Conservation (phyloP, 2,888 invertebrate species). For the Protula sp. region DNA sequence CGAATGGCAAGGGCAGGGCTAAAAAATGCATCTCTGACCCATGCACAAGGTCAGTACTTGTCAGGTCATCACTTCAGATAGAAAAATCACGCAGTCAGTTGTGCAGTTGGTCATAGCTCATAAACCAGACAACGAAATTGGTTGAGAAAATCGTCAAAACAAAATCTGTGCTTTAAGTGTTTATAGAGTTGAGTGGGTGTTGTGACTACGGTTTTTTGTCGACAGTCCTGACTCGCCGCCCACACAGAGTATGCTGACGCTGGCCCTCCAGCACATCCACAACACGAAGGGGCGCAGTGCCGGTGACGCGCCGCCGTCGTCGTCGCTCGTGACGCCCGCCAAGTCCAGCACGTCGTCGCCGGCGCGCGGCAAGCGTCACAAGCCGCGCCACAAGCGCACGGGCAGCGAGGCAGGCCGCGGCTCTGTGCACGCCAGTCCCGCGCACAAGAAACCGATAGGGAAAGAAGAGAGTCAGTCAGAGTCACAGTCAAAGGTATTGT, state of each 20-base stretch:
- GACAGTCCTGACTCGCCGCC: slow-evolving; percentile 34
- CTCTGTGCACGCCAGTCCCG: too few relatives aligned
- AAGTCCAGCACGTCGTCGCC: slow-evolving; percentile 35
- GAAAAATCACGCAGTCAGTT: too few relatives aligned
- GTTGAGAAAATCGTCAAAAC: too few relatives aligned
- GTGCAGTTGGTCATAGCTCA: too few relatives aligned
- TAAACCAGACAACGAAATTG: too few relatives aligned
- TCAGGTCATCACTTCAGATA: neutral
- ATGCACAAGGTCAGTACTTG: slow-evolving; percentile 35
- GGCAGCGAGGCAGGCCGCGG: too few relatives aligned
- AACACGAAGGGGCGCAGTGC: slow-evolving; percentile 21
- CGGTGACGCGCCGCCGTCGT: neutral
- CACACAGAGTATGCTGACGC: slow-evolving; percentile 29
- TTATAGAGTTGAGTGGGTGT: neutral
- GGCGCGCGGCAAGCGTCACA: slow-evolving; percentile 41
- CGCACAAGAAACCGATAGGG: too few relatives aligned
- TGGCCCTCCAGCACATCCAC: too few relatives aligned
- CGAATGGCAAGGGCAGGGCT: slow-evolving; percentile 43
- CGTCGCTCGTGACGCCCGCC: neutral
- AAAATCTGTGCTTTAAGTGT: too few relatives aligned
- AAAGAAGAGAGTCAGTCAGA: too few relatives aligned
- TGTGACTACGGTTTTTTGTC: neutral
- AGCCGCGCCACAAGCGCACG: slow-evolving; percentile 48
- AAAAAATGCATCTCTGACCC: slow-evolving; percentile 46
- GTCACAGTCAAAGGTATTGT: too few relatives aligned